phyloP scores from a whole-genome alignment of 2,888 invertebrate species.

The Schizotus pectinicornis region DNA sequence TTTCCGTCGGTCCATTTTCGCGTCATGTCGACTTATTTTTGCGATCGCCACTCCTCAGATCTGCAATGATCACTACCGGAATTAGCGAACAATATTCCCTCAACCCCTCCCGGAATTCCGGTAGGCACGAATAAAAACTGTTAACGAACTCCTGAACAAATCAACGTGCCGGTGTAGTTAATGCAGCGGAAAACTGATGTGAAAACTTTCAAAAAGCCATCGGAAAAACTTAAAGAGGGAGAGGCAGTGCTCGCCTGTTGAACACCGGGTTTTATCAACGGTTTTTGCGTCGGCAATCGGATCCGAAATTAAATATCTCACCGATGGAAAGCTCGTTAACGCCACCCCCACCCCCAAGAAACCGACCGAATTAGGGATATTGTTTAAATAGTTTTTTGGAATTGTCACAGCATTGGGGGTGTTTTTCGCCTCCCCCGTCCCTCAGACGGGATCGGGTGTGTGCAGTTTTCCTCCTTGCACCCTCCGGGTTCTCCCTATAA shows the following conservation, averaged over 20 bases:
- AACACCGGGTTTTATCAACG: slow-evolving; percentile 30
- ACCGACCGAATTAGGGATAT: not conserved
- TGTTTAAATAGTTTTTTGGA: slow-evolving; percentile 27
- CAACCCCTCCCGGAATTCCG: not conserved
- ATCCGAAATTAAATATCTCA: slow-evolving; percentile 19
- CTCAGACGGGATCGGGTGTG: slow-evolving; percentile 35
- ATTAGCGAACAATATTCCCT: slow-evolving; percentile 8
- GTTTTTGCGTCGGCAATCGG: slow-evolving; percentile 18
- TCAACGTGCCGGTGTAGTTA: slow-evolving; percentile 40
- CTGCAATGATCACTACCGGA: slow-evolving; percentile 3
- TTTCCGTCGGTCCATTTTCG: slow-evolving; percentile 11
- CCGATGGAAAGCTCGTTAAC: slow-evolving; percentile 13
- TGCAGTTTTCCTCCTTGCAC: slow-evolving; percentile 39
- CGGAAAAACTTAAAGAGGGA: slow-evolving; percentile 13
- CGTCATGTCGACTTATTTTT: not conserved
- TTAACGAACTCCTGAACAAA: slow-evolving; percentile 38
- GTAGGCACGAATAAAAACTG: slow-evolving; percentile 30
- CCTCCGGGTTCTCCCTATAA: slow-evolving; percentile 43
- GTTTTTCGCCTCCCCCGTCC: slow-evolving; percentile 22
- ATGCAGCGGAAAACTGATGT: slow-evolving; percentile 42
- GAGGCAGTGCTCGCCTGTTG: slow-evolving; percentile 19
- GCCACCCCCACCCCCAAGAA: not conserved
- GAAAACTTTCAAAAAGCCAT: slow-evolving; percentile 27
- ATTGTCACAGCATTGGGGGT: slow-evolving; percentile 11
- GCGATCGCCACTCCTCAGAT: no score